These are phyloP conservation scores for Zelostemma sp. DNA, from an alignment of 1,140 invertebrate genomes.

Conservation along the genomic window DNA sequence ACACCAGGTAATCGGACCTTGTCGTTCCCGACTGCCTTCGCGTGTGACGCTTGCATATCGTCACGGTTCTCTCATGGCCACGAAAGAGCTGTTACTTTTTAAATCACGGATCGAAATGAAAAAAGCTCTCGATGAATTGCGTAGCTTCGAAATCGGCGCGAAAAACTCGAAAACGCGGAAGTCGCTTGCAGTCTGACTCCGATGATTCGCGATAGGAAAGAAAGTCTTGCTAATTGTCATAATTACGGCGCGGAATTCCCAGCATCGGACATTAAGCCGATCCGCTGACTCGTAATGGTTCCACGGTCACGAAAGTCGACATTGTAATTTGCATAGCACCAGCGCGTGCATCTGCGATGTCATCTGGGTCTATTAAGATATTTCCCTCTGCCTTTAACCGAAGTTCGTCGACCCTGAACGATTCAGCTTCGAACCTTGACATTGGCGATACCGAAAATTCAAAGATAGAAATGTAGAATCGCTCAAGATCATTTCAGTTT, in stretches of 20 bases:
- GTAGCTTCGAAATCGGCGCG: conserved; percentile 12
- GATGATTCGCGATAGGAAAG: no score
- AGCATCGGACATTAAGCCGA: conserved; percentile 20
- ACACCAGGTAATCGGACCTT: conserved; percentile 63
- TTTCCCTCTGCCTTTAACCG: background rate
- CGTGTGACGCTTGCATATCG: conserved; percentile 49
- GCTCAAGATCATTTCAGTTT: no score
- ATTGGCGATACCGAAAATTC: background rate
- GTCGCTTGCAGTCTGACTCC: no score
- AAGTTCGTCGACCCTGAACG: conserved; percentile 25
- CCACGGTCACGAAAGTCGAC: conserved; percentile 45
- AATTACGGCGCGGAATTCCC: conserved; percentile 52
- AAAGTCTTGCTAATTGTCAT: no score
- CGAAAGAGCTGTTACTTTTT: conserved; percentile 18
- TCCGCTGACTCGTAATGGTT: conserved; percentile 31
- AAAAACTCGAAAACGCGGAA: conserved; percentile 10
- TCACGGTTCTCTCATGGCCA: conserved; percentile 25
- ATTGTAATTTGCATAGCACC: conserved; percentile 52
- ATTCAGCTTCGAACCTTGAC: no score
- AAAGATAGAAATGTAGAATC: no score
- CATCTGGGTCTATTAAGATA: conserved; percentile 27
- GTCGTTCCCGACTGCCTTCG: conserved; percentile 53
- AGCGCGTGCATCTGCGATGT: conserved; percentile 25
- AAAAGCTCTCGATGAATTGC: background rate
- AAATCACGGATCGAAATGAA: background rate